Evolutionary conservation across 2,113 vertebrate genomes (phyloP).

Genomic region (Elephas maximus): DNA sequence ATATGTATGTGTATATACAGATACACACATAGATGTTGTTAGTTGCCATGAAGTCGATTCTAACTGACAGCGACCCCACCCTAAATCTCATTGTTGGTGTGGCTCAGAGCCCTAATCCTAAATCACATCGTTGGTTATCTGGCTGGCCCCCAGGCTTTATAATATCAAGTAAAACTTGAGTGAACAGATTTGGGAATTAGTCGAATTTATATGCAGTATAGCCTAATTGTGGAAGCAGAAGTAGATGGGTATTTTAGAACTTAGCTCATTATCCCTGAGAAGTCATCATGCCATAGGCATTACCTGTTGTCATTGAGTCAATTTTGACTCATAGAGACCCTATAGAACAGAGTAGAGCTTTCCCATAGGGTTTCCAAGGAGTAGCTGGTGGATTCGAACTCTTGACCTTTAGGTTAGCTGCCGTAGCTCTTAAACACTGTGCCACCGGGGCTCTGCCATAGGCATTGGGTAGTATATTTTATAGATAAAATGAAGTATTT

Average conservation of each 20-base stretch:
- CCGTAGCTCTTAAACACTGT: too few species aligned
- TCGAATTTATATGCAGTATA: not conserved
- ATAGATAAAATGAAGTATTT: not conserved
- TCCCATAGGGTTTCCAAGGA: too few species aligned
- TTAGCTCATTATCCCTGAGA: not conserved
- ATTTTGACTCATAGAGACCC: too few species aligned
- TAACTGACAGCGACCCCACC: not conserved
- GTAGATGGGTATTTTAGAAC: not conserved
- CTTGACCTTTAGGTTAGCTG: too few species aligned
- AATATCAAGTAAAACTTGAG: conserved; percentile 34
- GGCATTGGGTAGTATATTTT: not conserved
- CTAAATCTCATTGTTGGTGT: not conserved
- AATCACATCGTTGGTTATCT: not conserved
- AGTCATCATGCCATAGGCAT: not conserved
- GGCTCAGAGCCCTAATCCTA: not conserved
- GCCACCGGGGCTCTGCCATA: not conserved
- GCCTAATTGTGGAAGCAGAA: not conserved
- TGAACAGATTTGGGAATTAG: not conserved
- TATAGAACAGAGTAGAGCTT: too few species aligned
- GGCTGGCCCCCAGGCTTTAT: not conserved
- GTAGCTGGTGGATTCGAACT: too few species aligned
- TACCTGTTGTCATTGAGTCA: too few species aligned
- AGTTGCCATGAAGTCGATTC: not conserved
- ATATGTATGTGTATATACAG: too few species aligned
- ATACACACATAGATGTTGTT: too few species aligned